Evolutionary conservation across 2,113 vertebrate species (phyloP).

Genomic region (Pica pica): DNA sequence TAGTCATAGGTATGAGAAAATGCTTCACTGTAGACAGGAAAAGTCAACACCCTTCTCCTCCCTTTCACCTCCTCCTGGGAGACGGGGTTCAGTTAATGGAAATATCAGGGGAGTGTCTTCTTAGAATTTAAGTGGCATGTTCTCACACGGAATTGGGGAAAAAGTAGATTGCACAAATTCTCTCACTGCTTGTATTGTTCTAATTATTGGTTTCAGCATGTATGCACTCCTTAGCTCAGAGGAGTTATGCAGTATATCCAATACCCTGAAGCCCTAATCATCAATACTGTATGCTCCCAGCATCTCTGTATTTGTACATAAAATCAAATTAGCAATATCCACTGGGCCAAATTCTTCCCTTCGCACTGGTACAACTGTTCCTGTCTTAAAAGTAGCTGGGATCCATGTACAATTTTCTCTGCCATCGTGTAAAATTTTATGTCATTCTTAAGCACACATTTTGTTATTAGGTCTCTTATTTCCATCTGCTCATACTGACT

Average conservation of each 20-base stretch:
- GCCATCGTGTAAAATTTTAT: neutral
- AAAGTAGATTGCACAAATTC: neutral
- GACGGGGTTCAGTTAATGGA: neutral
- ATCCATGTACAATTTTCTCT: neutral
- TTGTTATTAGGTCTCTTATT: conserved; percentile 36
- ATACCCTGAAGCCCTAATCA: neutral
- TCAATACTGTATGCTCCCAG: neutral
- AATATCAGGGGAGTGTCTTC: neutral
- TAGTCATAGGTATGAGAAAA: conserved; percentile 58
- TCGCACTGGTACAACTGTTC: neutral
- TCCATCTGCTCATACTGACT: conserved; percentile 43
- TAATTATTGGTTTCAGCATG: neutral
- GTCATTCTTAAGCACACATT: conserved; percentile 37
- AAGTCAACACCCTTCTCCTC: conserved; percentile 48
- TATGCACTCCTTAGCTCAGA: neutral
- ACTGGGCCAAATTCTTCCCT: neutral
- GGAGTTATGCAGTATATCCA: neutral
- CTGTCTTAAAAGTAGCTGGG: neutral
- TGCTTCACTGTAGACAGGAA: conserved; percentile 9
- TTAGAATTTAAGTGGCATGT: neutral
- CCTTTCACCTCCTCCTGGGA: neutral
- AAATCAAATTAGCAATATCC: neutral
- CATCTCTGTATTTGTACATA: neutral
- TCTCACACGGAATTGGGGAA: neutral
- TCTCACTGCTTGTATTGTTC: neutral